Evolutionary conservation across 2,113 vertebrate genomes (phyloP).

Genomic region (Ivindomyrus marchei): DNA sequence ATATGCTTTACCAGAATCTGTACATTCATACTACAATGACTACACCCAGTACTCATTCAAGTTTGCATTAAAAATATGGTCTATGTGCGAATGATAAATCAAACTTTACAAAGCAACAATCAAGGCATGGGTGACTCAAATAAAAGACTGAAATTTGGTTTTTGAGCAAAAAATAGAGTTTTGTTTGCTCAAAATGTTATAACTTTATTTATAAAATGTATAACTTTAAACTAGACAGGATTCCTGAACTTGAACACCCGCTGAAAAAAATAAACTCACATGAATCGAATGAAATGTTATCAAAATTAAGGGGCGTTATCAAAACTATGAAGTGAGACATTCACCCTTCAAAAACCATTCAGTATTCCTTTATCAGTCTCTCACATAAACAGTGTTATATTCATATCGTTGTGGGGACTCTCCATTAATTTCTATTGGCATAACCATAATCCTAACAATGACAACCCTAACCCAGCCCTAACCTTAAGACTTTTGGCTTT

Average conservation of each 20-base stretch:
- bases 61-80: background rate
- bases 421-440: background rate
- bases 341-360: background rate
- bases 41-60: background rate
- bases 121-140: background rate
- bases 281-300: background rate
- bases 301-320: background rate
- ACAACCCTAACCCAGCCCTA: background rate
- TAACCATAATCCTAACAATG: background rate
- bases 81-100: background rate
- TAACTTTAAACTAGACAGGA: background rate
- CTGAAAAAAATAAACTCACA: background rate
- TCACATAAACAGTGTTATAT: background rate
- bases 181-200: background rate
- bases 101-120: background rate
- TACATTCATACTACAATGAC: background rate
- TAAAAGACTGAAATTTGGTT: background rate
- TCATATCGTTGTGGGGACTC: background rate
- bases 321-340: background rate
- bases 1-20: background rate
- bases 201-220: background rate
- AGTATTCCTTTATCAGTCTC: background rate
- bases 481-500: background rate
- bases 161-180: background rate
- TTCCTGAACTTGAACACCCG: background rate